phyloP scores from a whole-genome alignment of 2,113 vertebrate genomes.

The Xenotilapia longispinis region DNA sequence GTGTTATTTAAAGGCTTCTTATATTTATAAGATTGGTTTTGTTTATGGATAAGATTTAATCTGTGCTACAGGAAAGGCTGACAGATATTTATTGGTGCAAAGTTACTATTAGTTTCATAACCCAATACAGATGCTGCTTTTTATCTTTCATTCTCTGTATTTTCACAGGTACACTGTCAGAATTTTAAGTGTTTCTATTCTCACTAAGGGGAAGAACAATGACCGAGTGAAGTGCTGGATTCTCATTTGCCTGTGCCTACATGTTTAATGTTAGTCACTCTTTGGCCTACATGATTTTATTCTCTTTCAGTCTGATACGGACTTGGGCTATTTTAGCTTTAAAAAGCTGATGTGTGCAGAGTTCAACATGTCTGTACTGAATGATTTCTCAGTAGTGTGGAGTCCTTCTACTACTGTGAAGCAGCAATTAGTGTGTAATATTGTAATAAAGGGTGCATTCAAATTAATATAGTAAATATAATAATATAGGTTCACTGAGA shows the following conservation, averaged over 20 bases:
- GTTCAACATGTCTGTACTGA: background rate
- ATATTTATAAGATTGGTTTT: background rate
- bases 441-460: background rate
- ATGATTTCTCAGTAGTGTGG: background rate
- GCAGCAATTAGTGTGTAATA: background rate
- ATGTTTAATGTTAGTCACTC: conserved; percentile 24
- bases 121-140: background rate
- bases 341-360: background rate
- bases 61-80: background rate
- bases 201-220: background rate
- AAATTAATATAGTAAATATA: background rate
- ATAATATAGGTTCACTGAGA: background rate
- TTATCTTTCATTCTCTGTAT: background rate
- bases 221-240: background rate
- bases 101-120: background rate
- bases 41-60: background rate
- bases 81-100: background rate
- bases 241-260: background rate
- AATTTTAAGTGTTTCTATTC: background rate
- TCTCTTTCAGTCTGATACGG: conserved; percentile 23
- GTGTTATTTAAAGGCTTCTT: background rate
- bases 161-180: background rate
- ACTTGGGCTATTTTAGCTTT: background rate
- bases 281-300: conserved; percentile 35
- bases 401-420: background rate